These are phyloP conservation scores for Trinectes maculatus DNA, from an alignment of 2,113 vertebrate genomes.

Conservation along the genomic window DNA sequence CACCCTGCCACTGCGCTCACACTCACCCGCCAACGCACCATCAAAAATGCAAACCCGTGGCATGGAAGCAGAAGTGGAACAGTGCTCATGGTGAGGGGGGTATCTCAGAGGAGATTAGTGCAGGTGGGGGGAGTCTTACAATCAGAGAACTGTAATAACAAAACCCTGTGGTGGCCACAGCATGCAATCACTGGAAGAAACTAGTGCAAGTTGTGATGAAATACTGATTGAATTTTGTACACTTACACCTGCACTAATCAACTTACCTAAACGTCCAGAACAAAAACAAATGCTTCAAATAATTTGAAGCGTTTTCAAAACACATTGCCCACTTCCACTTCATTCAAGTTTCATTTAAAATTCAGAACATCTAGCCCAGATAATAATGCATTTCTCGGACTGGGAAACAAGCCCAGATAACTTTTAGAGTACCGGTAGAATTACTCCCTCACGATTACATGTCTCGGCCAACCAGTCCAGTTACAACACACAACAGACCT, in stretches of 20 bases:
- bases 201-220: constrained; percentile 4
- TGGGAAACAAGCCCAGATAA: neutral
- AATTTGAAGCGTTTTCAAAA: neutral
- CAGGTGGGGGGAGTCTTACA: constrained; percentile 5
- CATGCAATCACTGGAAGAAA: constrained; percentile 22
- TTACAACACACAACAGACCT: too few species aligned
- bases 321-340: neutral
- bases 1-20: constrained; percentile 4
- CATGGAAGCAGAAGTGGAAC: constrained; percentile 47
- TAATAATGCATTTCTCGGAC: neutral
- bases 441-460: neutral
- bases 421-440: neutral
- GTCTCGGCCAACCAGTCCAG: neutral
- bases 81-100: constrained; percentile 35
- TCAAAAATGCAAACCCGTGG: constrained; percentile 56
- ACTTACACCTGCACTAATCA: constrained; percentile 18
- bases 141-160: constrained; percentile 21
- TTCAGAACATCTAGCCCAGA: neutral
- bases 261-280: constrained; percentile 29
- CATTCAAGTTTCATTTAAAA: constrained; percentile 15
- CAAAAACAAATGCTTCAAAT: constrained; percentile 23
- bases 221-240: constrained; percentile 15
- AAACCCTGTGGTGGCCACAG: constrained; percentile 11
- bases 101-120: constrained; percentile 5
- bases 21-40: constrained; percentile 44